Conservation (phyloP, 2,113 vertebrate genomes). For the Nyctibius bracteatus region DNA sequence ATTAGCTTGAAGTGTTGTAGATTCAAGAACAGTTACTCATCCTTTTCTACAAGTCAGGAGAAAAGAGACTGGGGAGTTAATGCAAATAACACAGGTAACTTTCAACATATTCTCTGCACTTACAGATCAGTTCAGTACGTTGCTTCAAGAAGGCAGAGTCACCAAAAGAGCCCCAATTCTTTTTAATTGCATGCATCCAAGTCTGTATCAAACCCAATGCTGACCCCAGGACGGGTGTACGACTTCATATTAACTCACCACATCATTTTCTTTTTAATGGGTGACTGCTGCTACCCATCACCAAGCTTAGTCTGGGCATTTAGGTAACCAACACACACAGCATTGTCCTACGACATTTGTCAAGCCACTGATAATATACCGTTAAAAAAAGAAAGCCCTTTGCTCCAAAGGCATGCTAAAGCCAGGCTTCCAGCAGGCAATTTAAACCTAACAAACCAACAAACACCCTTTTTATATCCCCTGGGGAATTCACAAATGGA, state of each 20-base stretch:
- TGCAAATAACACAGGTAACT: rapidly evolving
- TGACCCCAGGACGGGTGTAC: not conserved
- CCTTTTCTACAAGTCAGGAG: not conserved
- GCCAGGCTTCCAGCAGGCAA: not conserved
- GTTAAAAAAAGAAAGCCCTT: not conserved
- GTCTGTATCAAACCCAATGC: not conserved
- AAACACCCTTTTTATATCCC: not conserved
- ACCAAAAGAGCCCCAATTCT: not conserved
- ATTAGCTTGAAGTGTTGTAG: not conserved
- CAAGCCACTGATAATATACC: not conserved
- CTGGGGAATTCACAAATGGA: not conserved
- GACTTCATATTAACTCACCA: not conserved
- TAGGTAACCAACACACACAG: not conserved
- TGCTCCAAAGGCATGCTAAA: not conserved
- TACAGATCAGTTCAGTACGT: rapidly evolving
- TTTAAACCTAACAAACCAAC: not conserved
- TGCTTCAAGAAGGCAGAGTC: not conserved
- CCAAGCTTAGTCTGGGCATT: not conserved
- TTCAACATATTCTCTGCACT: not conserved
- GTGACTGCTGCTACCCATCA: not conserved
- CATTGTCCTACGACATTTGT: not conserved
- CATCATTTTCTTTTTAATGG: not conserved
- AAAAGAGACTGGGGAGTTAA: not conserved
- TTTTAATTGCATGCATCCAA: not conserved
- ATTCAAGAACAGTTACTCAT: not conserved